phyloP scores from a whole-genome alignment of 2,113 vertebrate genomes.

The Microtus montanus region DNA sequence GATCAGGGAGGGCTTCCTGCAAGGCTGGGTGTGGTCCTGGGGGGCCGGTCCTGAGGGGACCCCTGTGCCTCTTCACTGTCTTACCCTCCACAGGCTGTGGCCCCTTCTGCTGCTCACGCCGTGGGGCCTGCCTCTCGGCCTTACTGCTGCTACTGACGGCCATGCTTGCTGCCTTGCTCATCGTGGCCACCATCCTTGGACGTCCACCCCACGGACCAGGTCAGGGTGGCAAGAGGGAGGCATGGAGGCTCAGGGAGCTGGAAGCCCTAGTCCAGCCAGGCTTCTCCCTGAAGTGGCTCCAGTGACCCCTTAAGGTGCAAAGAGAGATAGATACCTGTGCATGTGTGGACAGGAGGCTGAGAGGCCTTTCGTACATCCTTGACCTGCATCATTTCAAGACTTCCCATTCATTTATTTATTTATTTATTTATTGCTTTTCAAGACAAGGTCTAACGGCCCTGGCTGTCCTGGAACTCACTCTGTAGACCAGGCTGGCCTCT shows the following conservation, averaged over 20 bases:
- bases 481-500: no score
- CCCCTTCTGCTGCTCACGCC: constrained; percentile 67
- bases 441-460: no score
- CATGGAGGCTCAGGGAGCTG: fast-evolving
- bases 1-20: background rate
- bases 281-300: background rate
- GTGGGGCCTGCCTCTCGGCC: constrained; percentile 67
- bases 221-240: constrained; percentile 64
- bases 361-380: background rate
- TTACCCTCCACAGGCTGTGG: background rate
- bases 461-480: no score
- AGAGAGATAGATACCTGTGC: background rate
- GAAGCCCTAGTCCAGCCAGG: background rate
- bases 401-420: background rate
- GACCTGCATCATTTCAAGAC: no score
- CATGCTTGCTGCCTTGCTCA: background rate
- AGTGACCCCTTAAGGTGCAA: background rate
- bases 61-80: background rate
- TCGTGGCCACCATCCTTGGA: constrained; percentile 62
- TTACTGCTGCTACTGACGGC: constrained; percentile 71
- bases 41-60: background rate
- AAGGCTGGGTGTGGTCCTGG: no score
- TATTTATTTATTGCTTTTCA: no score
- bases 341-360: background rate
- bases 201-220: constrained; percentile 75